Evolutionary conservation across 2,113 vertebrate genomes (phyloP).

Genomic region (Echinops telfairi): DNA sequence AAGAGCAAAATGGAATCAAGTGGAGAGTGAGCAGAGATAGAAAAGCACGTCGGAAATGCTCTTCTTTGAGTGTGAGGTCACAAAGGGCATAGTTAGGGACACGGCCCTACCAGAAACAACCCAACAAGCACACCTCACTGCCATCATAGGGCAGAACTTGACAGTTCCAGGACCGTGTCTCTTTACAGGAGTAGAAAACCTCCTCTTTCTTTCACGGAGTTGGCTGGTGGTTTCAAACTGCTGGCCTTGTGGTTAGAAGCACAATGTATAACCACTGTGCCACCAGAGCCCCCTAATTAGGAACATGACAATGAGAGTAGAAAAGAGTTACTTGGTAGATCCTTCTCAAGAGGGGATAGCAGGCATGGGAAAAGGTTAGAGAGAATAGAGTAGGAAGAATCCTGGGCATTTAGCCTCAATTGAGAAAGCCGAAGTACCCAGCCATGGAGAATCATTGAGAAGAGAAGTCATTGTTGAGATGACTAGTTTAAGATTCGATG

Average conservation of each 20-base stretch:
- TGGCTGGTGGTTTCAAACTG: too few species aligned
- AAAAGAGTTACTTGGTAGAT: neutral
- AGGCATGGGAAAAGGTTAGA: too few species aligned
- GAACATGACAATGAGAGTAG: neutral
- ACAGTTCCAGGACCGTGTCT: too few species aligned
- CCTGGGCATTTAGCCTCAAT: neutral
- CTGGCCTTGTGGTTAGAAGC: too few species aligned
- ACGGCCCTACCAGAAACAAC: too few species aligned
- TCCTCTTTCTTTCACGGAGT: too few species aligned
- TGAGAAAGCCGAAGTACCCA: neutral
- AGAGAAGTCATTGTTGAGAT: neutral
- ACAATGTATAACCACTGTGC: too few species aligned
- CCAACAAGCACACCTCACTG: too few species aligned
- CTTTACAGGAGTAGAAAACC: too few species aligned
- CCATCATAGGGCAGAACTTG: too few species aligned
- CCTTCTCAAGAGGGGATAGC: neutral
- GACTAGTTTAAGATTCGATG: neutral
- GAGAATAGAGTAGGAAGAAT: neutral
- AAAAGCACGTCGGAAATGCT: neutral
- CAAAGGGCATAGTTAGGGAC: neutral
- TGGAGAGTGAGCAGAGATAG: neutral
- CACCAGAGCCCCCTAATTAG: neutral
- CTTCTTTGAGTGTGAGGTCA: neutral
- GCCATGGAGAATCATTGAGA: rapidly evolving
- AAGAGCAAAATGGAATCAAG: neutral